phyloP scores from a whole-genome alignment of 1,140 invertebrate genomes.

The Aphis gossypii region DNA sequence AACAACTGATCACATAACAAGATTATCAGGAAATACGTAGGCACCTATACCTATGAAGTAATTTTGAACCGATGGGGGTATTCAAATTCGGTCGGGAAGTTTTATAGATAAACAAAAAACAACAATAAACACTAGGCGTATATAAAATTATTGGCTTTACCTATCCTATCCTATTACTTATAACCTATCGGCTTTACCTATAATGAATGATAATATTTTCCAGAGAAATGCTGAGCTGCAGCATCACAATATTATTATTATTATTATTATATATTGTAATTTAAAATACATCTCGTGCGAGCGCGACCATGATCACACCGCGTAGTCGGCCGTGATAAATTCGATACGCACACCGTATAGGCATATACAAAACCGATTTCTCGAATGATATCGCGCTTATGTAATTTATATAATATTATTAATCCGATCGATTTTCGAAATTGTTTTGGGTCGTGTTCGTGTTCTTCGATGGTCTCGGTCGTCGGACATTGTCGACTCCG shows the following conservation, averaged over 20 bases:
- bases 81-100: background rate
- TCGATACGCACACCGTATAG: background rate
- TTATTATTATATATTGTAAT: background rate
- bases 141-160: background rate
- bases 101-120: background rate
- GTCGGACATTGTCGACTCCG: background rate
- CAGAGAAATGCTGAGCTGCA: background rate
- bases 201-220: background rate
- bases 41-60: background rate
- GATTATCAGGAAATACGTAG: background rate
- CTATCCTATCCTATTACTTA: too few species aligned
- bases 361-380: background rate
- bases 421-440: constrained; percentile 8
- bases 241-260: background rate
- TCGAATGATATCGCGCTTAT: background rate
- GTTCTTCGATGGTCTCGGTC: background rate
- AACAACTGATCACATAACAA: background rate
- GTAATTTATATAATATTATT: background rate
- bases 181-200: background rate
- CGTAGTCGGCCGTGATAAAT: constrained; percentile 30
- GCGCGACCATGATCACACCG: background rate
- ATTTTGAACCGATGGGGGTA: background rate
- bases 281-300: background rate
- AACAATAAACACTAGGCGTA: background rate
- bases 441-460: background rate